Conservation (phyloP, 2,888 invertebrate species). For the Malthinus flaveolus region DNA sequence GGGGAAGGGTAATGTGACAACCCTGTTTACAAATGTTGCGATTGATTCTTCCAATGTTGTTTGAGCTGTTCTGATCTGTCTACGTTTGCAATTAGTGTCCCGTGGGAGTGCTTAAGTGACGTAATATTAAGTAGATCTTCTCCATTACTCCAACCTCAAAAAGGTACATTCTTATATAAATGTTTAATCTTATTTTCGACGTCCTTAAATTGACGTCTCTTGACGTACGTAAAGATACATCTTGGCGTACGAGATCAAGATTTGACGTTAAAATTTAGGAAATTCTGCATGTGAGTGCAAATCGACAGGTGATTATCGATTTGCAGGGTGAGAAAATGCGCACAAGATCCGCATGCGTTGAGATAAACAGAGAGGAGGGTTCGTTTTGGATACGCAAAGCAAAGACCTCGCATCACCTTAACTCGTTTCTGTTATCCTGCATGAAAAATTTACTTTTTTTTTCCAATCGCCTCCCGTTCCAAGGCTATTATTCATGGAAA, state of each 20-base stretch:
- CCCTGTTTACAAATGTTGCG: slow-evolving; percentile 58
- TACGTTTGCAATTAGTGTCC: slow-evolving; percentile 47
- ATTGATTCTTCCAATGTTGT: slow-evolving; percentile 57
- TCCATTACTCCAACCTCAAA: slow-evolving; percentile 13
- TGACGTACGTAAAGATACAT: too few relatives aligned
- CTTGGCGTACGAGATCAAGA: background rate
- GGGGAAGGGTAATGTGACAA: slow-evolving; percentile 54
- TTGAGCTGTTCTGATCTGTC: slow-evolving; percentile 54
- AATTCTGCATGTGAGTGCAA: slow-evolving; percentile 20
- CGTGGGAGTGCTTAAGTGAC: slow-evolving; percentile 44
- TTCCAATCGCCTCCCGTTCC: background rate
- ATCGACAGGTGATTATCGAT: slow-evolving; percentile 30
- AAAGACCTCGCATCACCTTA: slow-evolving; percentile 10
- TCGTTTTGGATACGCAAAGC: slow-evolving; percentile 16
- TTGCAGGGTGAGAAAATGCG: slow-evolving; percentile 19
- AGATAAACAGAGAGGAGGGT: slow-evolving; percentile 19
- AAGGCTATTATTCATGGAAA: background rate
- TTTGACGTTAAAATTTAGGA: slow-evolving; percentile 10
- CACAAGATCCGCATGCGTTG: slow-evolving; percentile 26
- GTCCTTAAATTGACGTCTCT: too few relatives aligned
- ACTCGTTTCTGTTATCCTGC: background rate
- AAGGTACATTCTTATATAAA: background rate
- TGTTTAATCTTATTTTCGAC: too few relatives aligned
- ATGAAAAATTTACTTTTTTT: background rate
- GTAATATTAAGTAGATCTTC: slow-evolving; percentile 31